Conservation (phyloP, 1,140 invertebrate genomes). For the Bombus affinis region DNA sequence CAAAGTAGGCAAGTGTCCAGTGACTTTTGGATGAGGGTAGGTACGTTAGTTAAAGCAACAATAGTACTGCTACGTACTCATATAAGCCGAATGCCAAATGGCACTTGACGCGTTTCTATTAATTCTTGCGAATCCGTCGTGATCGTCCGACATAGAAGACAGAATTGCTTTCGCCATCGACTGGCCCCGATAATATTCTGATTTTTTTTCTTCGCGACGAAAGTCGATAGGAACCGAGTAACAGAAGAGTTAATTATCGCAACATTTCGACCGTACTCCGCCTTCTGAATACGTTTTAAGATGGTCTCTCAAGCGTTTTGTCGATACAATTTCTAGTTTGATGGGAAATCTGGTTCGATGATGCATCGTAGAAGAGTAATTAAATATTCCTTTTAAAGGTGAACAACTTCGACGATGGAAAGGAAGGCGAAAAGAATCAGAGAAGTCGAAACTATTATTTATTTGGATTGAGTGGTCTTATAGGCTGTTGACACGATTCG, state of each 20-base stretch:
- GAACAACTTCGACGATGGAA: not conserved
- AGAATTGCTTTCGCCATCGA: not conserved
- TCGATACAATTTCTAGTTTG: constrained; percentile 17
- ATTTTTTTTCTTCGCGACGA: too few relatives aligned
- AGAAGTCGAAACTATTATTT: constrained; percentile 10
- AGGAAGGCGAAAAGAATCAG: not conserved
- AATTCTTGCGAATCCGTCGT: constrained; percentile 8
- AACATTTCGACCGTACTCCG: constrained; percentile 1
- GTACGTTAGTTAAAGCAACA: not conserved
- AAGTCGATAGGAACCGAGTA: not conserved
- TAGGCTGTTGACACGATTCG: not conserved
- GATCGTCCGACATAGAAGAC: not conserved
- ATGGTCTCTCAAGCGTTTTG: not conserved
- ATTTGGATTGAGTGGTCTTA: not conserved
- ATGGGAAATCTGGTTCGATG: not conserved
- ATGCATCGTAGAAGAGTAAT: too few relatives aligned
- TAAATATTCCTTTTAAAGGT: constrained; percentile 1
- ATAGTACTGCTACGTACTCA: not conserved
- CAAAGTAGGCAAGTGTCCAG: too few relatives aligned
- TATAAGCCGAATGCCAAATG: constrained; percentile 1
- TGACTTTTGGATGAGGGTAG: too few relatives aligned
- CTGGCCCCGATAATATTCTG: not conserved
- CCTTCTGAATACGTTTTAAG: not conserved
- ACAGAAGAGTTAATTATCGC: constrained; percentile 3
- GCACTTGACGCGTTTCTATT: not conserved